A percentile compares a stretch with the other conserved stretches of the same genome.
Evolutionary conservation across 2,113 vertebrate genomes (phyloP).

Genomic region (Entomyzon cyanotis): DNA sequence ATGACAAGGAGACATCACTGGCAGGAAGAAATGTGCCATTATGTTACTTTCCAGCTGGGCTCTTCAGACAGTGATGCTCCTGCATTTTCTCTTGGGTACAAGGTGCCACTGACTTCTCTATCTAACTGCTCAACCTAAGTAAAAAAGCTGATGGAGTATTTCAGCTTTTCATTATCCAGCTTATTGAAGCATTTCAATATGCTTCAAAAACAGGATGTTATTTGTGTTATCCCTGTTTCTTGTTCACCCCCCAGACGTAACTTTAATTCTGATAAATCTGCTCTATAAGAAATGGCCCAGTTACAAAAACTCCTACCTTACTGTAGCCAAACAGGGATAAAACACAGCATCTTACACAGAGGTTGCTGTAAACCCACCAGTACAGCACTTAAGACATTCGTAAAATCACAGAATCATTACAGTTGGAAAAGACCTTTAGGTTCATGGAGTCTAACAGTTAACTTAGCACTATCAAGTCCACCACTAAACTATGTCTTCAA

Average conservation of each 20-base stretch:
- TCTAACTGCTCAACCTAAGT: background rate
- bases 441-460: fast-evolving
- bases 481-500: background rate
- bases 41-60: background rate
- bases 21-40: background rate
- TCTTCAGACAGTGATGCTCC: background rate
- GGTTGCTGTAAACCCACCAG: background rate
- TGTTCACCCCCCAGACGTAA: background rate
- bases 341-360: background rate
- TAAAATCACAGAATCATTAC: background rate
- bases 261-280: background rate
- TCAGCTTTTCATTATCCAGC: background rate
- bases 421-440: background rate
- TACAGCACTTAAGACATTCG: background rate
- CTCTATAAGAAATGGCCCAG: background rate
- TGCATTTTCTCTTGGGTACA: background rate
- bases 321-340: background rate
- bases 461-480: background rate
- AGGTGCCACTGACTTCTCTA: background rate
- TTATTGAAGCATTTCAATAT: background rate
- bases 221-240: background rate
- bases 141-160: background rate
- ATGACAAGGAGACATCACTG: background rate
- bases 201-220: background rate
- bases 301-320: background rate